These are phyloP conservation scores for Abrostola triplasia DNA, from an alignment of 2,888 invertebrate genomes.

Conservation along the genomic window DNA sequence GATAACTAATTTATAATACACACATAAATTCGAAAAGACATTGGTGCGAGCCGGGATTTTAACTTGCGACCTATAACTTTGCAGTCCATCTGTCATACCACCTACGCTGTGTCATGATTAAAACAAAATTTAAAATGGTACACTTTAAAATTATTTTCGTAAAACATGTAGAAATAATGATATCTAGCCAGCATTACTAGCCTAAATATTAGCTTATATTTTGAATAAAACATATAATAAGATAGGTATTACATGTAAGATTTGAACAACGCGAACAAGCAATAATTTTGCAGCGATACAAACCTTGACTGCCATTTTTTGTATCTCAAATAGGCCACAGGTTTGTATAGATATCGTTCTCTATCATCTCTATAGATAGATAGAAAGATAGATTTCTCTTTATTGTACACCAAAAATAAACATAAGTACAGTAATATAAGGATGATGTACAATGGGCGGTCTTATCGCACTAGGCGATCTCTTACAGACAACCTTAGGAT, in stretches of 20 bases:
- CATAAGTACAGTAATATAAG: no score
- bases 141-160: not conserved
- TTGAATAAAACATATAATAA: not conserved
- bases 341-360: constrained; percentile 4
- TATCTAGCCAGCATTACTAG: constrained; percentile 44
- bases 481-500: no score
- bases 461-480: no score
- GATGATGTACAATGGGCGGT: no score
- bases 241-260: not conserved
- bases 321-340: constrained; percentile 1
- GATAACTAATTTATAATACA: no score
- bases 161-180: not conserved
- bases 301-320: not conserved
- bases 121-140: not conserved
- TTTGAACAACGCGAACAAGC: constrained; percentile 7
- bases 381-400: no score
- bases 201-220: constrained; percentile 20
- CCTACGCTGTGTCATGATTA: not conserved
- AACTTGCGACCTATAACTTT: no score
- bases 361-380: not conserved
- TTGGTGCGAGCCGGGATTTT: no score
- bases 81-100: no score
- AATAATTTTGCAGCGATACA: constrained; percentile 5
- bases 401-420: no score
- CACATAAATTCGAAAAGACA: no score